Base-by-base conservation (phyloP, 2,797 vertebrate species). In the Anas bernieri region DNA sequence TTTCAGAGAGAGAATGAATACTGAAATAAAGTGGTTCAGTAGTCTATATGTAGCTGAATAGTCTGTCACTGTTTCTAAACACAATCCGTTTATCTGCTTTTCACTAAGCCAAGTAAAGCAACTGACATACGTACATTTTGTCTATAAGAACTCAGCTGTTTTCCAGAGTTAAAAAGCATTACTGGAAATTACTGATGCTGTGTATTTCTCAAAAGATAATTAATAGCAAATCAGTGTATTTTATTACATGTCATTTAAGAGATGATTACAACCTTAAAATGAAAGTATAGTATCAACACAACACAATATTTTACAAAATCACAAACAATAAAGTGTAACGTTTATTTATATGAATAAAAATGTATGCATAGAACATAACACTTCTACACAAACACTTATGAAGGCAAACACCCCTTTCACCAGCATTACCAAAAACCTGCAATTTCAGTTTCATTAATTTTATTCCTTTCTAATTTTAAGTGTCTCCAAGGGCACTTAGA, bases 381-480 rank as follows among this genome's bases (percentile, higher is more conserved):
- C n/a, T 80, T 82, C 69, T 37, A 81, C 50, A 68, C 12, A 61
- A 81, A 64, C 3, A 10, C 8, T 63, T 80, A 50, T 17, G 46
- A 30, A 80, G 18, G 54, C 16, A 86, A 92, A 91, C 25, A 37
- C 2, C 7, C 16, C 23, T 62, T 56, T 64, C 41, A 58, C 5
- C 22, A 80, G 64, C 10, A 56, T 45, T 82, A 82, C 74, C 90
- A 92, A 79, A 81, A 70, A 94, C 35, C 7, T 33, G 39, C 5
- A 0, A 69, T 78, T 90, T 72, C 15, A 88, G 25, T 78, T 75
- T 66, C 67, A 84, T 2, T 0, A 46, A 58, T 72, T 77, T 92
- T 80, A 70, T 79, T 76, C 74, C 55, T 45, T 41, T 94, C 95
- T 64, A 89, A 83, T 91, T 74, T 48, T 10, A 88, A 86, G 52